Percentiles rank a stretch among this genome's conserved stretches.
These are phyloP conservation scores for Cyclura pinguis DNA, from an alignment of 2,797 vertebrate genomes.

Conservation along the genomic window DNA sequence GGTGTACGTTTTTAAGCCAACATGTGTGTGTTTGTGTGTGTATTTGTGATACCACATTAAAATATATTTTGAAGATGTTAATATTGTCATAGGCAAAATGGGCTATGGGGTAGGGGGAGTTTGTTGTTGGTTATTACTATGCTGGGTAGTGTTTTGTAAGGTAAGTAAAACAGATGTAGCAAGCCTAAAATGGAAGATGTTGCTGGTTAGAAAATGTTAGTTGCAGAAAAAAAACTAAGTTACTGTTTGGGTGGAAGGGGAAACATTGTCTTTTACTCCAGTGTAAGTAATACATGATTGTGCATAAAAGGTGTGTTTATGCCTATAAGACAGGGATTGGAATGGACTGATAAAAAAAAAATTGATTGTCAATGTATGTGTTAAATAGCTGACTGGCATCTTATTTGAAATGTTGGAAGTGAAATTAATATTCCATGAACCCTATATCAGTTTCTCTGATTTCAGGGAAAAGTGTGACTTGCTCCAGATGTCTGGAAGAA, in stretches of 20 bases:
- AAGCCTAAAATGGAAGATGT: background rate
- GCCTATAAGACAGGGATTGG: background rate
- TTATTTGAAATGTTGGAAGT: background rate
- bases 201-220: background rate
- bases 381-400: background rate
- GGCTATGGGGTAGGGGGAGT: too few species aligned
- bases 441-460: constrained; percentile 52
- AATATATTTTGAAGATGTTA: background rate
- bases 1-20: background rate
- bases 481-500: constrained; percentile 39
- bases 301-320: background rate
- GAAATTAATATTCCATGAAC: background rate
- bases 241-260: background rate
- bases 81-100: background rate
- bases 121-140: background rate
- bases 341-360: background rate
- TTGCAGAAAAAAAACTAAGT: background rate
- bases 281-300: background rate
- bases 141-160: background rate
- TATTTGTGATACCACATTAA: background rate
- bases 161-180: background rate
- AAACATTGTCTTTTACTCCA: background rate
- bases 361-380: too few species aligned
- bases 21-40: background rate
- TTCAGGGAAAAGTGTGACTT: constrained; percentile 16